A percentile compares a stretch with the other conserved stretches of the same genome.
These are phyloP conservation scores for Ferdinandea cuprea DNA, from an alignment of 2,888 invertebrate genomes.

Conservation along the genomic window DNA sequence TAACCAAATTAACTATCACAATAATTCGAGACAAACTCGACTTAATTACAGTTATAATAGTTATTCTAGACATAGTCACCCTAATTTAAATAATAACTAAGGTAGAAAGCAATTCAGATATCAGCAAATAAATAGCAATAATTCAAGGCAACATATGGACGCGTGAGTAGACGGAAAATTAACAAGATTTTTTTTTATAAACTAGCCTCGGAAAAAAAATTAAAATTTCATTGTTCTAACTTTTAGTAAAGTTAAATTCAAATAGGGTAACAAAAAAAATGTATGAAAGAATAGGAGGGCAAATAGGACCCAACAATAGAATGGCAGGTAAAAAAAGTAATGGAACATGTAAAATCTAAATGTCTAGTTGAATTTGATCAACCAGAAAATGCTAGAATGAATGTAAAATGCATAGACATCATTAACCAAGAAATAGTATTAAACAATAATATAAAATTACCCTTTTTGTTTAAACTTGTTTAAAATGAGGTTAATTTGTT, in stretches of 20 bases:
- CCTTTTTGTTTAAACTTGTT: no score
- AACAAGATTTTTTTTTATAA: not conserved
- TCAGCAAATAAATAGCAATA: no score
- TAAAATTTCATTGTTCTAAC: slow-evolving; percentile 8
- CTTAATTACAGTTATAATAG: no score
- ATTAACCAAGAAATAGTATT: not conserved
- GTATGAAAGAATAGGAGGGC: slow-evolving; percentile 7
- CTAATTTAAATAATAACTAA: no score
- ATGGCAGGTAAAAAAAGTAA: no score
- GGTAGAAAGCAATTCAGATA: no score
- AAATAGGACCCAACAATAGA: slow-evolving; percentile 16
- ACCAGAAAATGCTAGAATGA: slow-evolving; percentile 9
- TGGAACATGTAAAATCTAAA: not conserved
- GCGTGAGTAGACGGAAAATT: not conserved
- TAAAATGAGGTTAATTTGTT: not conserved
- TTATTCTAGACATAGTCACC: no score
- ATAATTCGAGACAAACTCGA: no score
- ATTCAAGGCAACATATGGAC: not conserved
- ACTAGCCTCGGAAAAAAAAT: slow-evolving; percentile 9
- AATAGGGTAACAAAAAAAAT: slow-evolving; percentile 15
- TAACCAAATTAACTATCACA: no score
- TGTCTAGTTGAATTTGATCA: not conserved
- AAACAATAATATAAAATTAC: no score
- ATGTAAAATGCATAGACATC: not conserved
- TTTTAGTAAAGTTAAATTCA: slow-evolving; percentile 19